Evolutionary conservation across 2,113 vertebrate genomes (phyloP).

Genomic region (Cochlearius cochlearius): DNA sequence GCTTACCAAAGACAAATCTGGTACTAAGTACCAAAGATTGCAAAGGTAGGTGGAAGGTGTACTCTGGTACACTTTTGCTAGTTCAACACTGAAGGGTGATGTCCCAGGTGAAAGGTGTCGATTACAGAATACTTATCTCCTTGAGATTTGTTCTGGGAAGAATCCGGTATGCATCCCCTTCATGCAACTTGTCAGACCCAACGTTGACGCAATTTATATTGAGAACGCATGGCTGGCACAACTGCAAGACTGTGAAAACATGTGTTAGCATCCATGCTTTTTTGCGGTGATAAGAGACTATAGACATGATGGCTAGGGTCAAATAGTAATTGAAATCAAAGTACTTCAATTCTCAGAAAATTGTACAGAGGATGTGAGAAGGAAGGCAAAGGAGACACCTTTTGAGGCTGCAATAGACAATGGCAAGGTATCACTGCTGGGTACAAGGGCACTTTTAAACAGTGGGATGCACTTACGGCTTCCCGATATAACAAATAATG

Average conservation of each 20-base stretch:
- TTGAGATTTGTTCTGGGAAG: background rate
- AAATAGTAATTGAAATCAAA: background rate
- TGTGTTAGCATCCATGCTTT: rapidly evolving
- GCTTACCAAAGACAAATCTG: background rate
- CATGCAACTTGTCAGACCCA: background rate
- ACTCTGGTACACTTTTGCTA: background rate
- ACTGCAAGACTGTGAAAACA: rapidly evolving
- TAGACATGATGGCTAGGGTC: background rate
- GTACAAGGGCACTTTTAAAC: rapidly evolving
- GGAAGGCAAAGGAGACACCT: rapidly evolving
- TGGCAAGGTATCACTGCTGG: background rate
- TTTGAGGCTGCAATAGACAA: rapidly evolving
- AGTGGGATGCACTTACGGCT: rapidly evolving
- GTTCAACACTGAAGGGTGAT: background rate
- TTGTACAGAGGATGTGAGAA: rapidly evolving
- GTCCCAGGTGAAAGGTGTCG: background rate
- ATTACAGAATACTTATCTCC: background rate
- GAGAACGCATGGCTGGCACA: background rate
- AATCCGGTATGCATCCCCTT: background rate
- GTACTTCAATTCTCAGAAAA: background rate
- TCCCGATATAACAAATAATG: background rate
- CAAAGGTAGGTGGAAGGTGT: background rate
- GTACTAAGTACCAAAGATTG: background rate
- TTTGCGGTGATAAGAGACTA: background rate
- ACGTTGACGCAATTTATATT: background rate